A percentile compares a stretch with the other conserved stretches of the same genome.
These are phyloP conservation scores for Sylvietta virens DNA, from an alignment of 2,113 vertebrate genomes.

Conservation along the genomic window DNA sequence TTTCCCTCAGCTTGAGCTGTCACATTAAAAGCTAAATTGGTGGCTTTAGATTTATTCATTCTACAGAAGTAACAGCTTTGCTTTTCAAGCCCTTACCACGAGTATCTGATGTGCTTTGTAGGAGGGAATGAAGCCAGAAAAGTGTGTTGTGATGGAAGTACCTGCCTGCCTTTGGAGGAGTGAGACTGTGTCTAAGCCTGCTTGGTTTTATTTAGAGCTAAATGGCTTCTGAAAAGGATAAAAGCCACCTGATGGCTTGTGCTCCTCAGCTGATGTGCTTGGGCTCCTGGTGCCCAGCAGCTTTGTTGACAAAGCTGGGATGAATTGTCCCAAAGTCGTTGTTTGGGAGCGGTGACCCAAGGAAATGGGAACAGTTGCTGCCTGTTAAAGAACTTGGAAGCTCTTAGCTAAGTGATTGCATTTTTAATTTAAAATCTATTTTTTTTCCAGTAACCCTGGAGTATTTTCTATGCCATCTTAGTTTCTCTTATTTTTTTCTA, in stretches of 20 bases:
- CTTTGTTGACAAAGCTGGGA: not conserved
- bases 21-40: not conserved
- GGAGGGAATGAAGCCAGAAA: not conserved
- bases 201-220: not conserved
- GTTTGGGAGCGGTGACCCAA: slow-evolving; percentile 38
- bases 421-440: not conserved
- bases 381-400: not conserved
- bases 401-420: not conserved
- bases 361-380: not conserved
- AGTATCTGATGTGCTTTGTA: not conserved
- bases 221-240: not conserved
- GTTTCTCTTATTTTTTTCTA: not conserved
- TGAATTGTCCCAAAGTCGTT: not conserved
- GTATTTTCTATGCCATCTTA: not conserved
- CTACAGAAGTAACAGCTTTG: not conserved
- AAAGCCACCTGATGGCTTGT: not conserved
- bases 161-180: not conserved
- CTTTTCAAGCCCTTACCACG: not conserved
- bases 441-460: not conserved
- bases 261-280: not conserved
- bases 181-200: not conserved
- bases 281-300: not conserved
- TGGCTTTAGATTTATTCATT: not conserved
- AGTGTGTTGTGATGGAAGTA: not conserved
- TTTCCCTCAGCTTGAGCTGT: not conserved